phyloP scores from a whole-genome alignment of 2,888 invertebrate species.

The Pegoplata infirma region DNA sequence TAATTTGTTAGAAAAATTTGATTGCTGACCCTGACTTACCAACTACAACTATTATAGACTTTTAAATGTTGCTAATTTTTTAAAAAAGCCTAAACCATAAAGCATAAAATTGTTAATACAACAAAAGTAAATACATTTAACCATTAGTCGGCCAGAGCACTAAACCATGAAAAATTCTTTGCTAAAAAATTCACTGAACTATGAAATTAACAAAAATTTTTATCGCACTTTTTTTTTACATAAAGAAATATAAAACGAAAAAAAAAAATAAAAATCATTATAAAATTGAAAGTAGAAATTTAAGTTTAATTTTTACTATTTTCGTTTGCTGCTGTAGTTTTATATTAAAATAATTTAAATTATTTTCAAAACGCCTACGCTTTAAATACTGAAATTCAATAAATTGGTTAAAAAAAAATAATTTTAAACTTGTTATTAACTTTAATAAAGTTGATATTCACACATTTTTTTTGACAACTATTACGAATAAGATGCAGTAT shows the following conservation, averaged over 20 bases:
- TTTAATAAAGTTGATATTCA: neutral
- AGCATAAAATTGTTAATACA: no score
- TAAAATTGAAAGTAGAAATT: neutral
- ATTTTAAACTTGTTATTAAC: conserved; percentile 3
- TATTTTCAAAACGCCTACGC: neutral
- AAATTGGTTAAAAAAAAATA: neutral
- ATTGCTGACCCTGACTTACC: conserved; percentile 7
- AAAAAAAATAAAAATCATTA: neutral
- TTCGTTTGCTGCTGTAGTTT: neutral
- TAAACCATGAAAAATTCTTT: conserved; percentile 22
- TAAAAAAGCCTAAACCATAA: neutral
- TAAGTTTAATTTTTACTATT: neutral
- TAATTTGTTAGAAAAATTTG: neutral
- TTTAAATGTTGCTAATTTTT: neutral
- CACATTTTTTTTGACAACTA: conserved; percentile 3
- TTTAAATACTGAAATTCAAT: neutral
- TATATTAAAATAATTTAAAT: neutral
- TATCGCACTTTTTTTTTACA: neutral
- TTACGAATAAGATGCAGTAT: conserved; percentile 5
- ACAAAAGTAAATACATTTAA: neutral
- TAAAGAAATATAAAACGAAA: neutral
- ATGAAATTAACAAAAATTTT: conserved; percentile 31
- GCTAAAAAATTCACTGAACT: conserved; percentile 21
- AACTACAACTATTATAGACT: neutral
- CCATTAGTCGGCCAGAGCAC: conserved; percentile 26